Evolutionary conservation across 1,140 invertebrate genomes (phyloP).

Genomic region (Phenacoccus solenopsis): DNA sequence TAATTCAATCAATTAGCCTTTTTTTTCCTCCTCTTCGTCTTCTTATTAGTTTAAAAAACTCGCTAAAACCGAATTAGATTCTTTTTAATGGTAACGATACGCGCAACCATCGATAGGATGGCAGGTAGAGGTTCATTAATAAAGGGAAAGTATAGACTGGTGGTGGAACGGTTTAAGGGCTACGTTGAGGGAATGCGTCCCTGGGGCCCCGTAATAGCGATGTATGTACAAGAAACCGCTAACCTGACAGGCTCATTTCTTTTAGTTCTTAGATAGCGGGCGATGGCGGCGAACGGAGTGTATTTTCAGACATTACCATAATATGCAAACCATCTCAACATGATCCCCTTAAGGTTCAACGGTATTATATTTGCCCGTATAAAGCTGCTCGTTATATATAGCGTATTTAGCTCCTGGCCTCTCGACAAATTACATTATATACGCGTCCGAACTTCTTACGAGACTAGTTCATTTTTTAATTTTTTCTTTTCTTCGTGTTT

Average conservation of each 20-base stretch:
- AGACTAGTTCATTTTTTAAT: constrained; percentile 7
- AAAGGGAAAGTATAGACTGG: background rate
- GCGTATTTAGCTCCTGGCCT: constrained; percentile 13
- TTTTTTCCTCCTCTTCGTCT: constrained; percentile 7
- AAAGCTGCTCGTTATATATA: background rate
- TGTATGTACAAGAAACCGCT: constrained; percentile 10
- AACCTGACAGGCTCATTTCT: constrained; percentile 13
- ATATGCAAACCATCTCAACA: constrained; percentile 15
- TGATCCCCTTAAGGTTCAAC: constrained; percentile 13
- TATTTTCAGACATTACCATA: constrained; percentile 18
- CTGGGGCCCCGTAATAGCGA: constrained; percentile 12
- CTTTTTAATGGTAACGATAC: background rate
- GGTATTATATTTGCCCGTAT: constrained; percentile 8
- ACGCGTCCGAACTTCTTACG: constrained; percentile 10
- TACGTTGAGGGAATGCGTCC: constrained; percentile 11
- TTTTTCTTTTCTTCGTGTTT: background rate
- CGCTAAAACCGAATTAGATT: background rate
- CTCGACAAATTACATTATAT: constrained; percentile 15
- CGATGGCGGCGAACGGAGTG: constrained; percentile 1
- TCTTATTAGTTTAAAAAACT: constrained; percentile 4
- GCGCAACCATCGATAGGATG: background rate
- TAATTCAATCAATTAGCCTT: constrained; percentile 6
- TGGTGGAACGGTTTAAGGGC: constrained; percentile 10
- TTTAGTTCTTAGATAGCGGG: background rate
- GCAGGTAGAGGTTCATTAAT: constrained; percentile 8